Percentiles rank a stretch among this genome's conserved stretches.
These are phyloP conservation scores for Pelecanoides urinatrix DNA, from an alignment of 2,113 vertebrate species.

Conservation along the genomic window DNA sequence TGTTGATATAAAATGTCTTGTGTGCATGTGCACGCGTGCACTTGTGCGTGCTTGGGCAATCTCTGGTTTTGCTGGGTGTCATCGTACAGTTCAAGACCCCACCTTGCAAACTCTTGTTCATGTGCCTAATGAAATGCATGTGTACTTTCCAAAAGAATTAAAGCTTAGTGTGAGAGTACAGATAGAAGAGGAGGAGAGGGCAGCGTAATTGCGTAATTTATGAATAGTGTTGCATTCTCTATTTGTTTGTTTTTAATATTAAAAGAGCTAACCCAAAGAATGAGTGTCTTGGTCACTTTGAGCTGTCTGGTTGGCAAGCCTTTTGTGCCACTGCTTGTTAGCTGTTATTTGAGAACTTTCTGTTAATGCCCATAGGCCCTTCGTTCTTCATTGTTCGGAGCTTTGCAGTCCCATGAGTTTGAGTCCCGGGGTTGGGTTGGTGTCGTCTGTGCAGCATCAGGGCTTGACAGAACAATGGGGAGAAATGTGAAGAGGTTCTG, in stretches of 20 bases:
- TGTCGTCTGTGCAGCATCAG: neutral
- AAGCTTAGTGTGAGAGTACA: neutral
- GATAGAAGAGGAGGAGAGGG: neutral
- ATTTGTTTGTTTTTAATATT: slow-evolving; percentile 4
- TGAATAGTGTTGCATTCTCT: neutral
- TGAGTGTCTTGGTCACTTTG: neutral
- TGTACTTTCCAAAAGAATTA: neutral
- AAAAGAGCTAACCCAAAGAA: neutral
- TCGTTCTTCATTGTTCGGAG: neutral
- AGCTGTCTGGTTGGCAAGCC: neutral
- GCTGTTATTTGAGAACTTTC: neutral
- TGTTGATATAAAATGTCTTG: neutral
- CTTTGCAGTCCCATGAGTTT: neutral
- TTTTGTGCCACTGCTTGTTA: slow-evolving; percentile 27
- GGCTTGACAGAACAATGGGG: slow-evolving; percentile 29
- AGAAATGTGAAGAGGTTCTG: neutral
- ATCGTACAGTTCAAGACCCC: neutral
- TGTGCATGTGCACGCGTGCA: no score
- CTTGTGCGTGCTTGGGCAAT: neutral
- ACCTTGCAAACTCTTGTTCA: neutral
- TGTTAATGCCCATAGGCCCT: neutral
- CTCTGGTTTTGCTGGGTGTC: neutral
- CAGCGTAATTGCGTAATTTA: neutral
- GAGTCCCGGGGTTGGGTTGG: neutral
- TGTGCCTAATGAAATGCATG: neutral